Evolutionary conservation across 2,888 invertebrate genomes (phyloP), one percentile per base, ranked within the genome.

Genomic region (Hydrotaea diabolus): DNA sequence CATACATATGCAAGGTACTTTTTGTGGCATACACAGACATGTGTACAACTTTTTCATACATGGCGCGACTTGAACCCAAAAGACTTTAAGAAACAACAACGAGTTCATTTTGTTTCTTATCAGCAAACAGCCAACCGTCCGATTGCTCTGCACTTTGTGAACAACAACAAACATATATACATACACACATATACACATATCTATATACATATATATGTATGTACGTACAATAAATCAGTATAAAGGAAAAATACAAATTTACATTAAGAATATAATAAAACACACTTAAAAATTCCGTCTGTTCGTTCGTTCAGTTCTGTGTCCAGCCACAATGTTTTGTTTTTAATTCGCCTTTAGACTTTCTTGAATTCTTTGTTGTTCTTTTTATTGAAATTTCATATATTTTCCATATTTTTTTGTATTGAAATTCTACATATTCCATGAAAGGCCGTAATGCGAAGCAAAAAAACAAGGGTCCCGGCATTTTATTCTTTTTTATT

Each of bases 81-180:
- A 86, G 82, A 82, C 81, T 83, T 82, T 39, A 81, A 83, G 74
- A 77, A 82, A 86, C 84, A 78, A 84, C 85, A 85, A 83, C 85
- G 83, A 85, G 82, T 85, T 82, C 79, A 85, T 85, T 85, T 85
- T 85, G 85, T 82, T 85, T 82, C 82, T 78, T 81, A 83, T 84
- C 83, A 85, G 82, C 21, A 75, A 21, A 69, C 75, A 21, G 39
- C 9, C 57, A 62, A 49, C 71, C 75, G 31, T 39, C 69, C 77
- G 83, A 73, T 83, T 83, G 77, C 81, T 86, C 80, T 85, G 76
- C 59, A 74, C 55, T 62, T 74, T 49, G 8, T 43, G 21, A 43
- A 43, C 43, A 49, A 39, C 39, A 39, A 49, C 8, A 49, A 49
- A 49, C 15, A 49, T 2, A n/a, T n/a, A 49, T 49, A 49, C 49